Conservation (phyloP, 2,113 vertebrate species). For the Melanostigma gelatinosum region DNA sequence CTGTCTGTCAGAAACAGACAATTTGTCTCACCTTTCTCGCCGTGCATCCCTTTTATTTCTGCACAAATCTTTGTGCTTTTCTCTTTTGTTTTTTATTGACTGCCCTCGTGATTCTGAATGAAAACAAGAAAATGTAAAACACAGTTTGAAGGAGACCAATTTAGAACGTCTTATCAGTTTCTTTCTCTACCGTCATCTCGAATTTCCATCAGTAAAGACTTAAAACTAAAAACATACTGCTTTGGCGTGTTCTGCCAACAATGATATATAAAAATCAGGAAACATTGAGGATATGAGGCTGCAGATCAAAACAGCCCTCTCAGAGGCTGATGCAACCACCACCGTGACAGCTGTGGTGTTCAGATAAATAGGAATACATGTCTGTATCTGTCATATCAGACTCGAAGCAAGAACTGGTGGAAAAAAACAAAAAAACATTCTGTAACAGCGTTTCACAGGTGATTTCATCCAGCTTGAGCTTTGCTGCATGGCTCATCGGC, state of each 20-base stretch:
- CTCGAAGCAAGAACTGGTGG: conserved; percentile 31
- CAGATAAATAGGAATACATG: conserved; percentile 54
- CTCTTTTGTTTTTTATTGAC: background rate
- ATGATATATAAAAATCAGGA: conserved; percentile 12
- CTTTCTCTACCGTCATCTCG: background rate
- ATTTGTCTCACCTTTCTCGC: background rate
- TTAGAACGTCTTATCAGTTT: background rate
- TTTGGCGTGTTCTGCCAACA: conserved; percentile 7
- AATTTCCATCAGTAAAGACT: background rate
- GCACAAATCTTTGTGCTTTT: background rate
- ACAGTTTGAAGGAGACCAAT: background rate
- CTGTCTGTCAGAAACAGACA: background rate
- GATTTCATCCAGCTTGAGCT: conserved; percentile 61
- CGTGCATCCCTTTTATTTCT: background rate
- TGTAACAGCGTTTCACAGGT: conserved; percentile 55
- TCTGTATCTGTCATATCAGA: conserved; percentile 59
- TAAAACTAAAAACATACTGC: background rate
- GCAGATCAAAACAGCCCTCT: conserved; percentile 24
- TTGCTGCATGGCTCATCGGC: conserved; percentile 55
- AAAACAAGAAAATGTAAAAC: background rate
- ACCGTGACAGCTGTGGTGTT: conserved; percentile 36
- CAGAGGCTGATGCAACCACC: conserved; percentile 29
- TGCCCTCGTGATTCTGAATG: background rate
- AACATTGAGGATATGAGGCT: conserved; percentile 7
- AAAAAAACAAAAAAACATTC: conserved; percentile 9